These are phyloP conservation scores for Labroides dimidiatus DNA, from an alignment of 2,797 vertebrate genomes.

Conservation along the genomic window DNA sequence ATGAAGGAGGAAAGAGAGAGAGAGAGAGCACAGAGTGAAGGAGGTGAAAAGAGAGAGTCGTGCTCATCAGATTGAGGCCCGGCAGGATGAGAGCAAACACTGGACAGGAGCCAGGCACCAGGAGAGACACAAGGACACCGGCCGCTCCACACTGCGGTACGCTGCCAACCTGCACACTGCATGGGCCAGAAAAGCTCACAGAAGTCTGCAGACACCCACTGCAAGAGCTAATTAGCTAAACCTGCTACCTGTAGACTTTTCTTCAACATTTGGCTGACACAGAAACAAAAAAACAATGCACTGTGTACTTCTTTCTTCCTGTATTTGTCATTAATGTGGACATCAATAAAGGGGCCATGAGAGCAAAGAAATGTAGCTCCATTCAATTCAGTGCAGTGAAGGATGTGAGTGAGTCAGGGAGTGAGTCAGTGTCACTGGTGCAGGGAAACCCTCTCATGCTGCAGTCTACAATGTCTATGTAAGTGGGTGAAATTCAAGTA, in stretches of 20 bases:
- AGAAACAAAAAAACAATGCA: not conserved
- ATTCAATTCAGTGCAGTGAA: slow-evolving; percentile 38
- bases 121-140: slow-evolving; percentile 77
- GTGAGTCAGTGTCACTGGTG: slow-evolving; percentile 65
- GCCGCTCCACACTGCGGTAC: slow-evolving; percentile 63
- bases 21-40: slow-evolving; percentile 24
- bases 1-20: slow-evolving; percentile 12
- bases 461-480: slow-evolving; percentile 40
- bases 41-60: slow-evolving; percentile 30
- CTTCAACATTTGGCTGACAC: not conserved
- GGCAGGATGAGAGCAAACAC: slow-evolving; percentile 59
- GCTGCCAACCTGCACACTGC: slow-evolving; percentile 55
- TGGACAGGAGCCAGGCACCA: slow-evolving; percentile 76
- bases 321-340: slow-evolving; percentile 2
- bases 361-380: not conserved
- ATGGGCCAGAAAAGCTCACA: slow-evolving; percentile 33
- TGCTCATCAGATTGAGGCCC: slow-evolving; percentile 56
- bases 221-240: not conserved
- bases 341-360: slow-evolving; percentile 4
- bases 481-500: slow-evolving; percentile 64
- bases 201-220: slow-evolving; percentile 26
- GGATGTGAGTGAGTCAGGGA: slow-evolving; percentile 58
- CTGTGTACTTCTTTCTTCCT: not conserved
- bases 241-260: slow-evolving; percentile 21
- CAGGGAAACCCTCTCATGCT: slow-evolving; percentile 63